Evolutionary conservation across 1,140 invertebrate species (phyloP).

Genomic region (Drosophila cardini): DNA sequence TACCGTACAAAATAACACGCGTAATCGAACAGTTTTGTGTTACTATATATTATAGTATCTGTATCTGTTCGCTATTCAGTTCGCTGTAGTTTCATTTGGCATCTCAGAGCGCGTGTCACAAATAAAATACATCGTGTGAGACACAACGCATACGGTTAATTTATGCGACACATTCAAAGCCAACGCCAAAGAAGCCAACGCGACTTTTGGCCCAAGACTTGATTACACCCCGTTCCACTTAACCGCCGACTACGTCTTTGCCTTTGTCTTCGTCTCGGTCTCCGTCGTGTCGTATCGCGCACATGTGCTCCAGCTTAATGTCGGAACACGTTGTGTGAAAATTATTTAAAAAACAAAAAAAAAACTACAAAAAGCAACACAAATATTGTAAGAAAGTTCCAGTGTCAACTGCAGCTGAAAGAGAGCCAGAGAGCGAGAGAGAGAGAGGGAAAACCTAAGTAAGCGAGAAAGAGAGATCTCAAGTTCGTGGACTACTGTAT

Average conservation of each 20-base stretch:
- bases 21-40: constrained; percentile 11
- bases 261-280: background rate
- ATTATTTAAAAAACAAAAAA: constrained; percentile 21
- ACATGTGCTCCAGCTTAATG: constrained; percentile 69
- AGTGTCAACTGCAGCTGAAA: constrained; percentile 34
- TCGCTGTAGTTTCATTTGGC: background rate
- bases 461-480: constrained; percentile 24
- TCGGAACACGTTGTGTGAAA: constrained; percentile 69
- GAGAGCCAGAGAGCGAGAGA: background rate
- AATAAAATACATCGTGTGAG: constrained; percentile 27
- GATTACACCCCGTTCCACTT: background rate
- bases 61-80: constrained; percentile 3
- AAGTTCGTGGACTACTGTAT: background rate
- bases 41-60: constrained; percentile 32
- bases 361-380: background rate
- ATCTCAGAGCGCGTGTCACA: constrained; percentile 30
- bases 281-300: constrained; percentile 20
- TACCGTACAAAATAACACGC: constrained; percentile 18
- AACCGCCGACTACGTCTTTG: constrained; percentile 1
- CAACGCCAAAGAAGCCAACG: constrained; percentile 18
- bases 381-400: constrained; percentile 40
- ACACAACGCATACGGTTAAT: constrained; percentile 6
- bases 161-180: constrained; percentile 30
- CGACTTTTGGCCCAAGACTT: constrained; percentile 24
- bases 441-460: constrained; percentile 9